Evolutionary conservation across 2,888 invertebrate species (phyloP), one percentile per base, ranked within the genome.

Genomic region (Cataglyphis albicans): DNA sequence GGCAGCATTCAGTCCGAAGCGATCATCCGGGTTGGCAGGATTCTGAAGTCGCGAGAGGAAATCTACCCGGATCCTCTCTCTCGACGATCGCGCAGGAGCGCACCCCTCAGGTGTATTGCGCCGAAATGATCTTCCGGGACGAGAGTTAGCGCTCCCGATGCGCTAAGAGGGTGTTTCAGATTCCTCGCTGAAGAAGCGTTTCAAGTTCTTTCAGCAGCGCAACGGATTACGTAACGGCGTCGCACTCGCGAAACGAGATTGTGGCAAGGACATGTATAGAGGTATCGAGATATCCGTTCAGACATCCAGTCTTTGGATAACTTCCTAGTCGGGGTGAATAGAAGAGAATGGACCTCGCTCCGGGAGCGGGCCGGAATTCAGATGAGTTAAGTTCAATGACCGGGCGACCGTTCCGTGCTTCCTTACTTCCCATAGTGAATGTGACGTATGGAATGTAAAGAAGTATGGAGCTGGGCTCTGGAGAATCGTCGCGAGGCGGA

Each of bases 401-500:
- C 95, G 95, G 95, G 96, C 95, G 96, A 96, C 95, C 96, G 97
- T 97, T 97, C 98, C 98, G 97, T 98, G 97, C 98, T 98, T 98
- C 98, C 97, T 98, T 98, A 98, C 98, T 98, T 98, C 97, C 98
- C 98, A 98, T 98, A 98, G 97, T 97, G 96, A 95, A 95, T 96
- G 96, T 94, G 95, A 96, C 97, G 95, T 98, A 98, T 98, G 98
- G 98, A 98, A 98, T 98, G 98, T 98, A 98, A 98, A 98, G 98
- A 98, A 98, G 98, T 98, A 97, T 97, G 97, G 97, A 97, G 97
- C 97, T 96, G 93, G 92, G 92, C 91, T 87, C 89, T 90, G 93
- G 93, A 91, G 88, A 85, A 83, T 89, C 93, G 84, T 44, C 85
- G 73, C 21, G 67, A 29, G 41, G 21, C 41, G 57, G 29, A 61